phyloP scores from a whole-genome alignment of 64 coral and sea anemone genomes.

The Stichodactyla helianthus region DNA sequence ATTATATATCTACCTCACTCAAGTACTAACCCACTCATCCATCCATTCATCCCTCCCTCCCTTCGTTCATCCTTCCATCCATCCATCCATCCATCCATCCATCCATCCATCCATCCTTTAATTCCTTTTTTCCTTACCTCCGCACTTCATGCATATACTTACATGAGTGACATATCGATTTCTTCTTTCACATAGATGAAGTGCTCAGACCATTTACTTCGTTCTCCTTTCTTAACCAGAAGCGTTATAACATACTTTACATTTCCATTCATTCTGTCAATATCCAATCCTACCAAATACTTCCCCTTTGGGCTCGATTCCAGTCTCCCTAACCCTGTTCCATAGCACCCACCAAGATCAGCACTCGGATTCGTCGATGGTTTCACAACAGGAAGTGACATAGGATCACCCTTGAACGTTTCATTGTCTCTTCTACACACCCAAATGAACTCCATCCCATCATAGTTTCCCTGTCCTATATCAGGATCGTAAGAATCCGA shows the following conservation, averaged over 20 bases:
- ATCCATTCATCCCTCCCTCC: no score
- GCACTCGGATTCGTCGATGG: constrained; percentile 8
- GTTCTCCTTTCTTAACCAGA: constrained; percentile 39
- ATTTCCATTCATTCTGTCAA: constrained; percentile 78
- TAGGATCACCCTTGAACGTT: constrained; percentile 31
- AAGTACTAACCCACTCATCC: no score
- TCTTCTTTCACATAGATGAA: constrained; percentile 51
- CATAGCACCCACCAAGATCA: constrained; percentile 70
- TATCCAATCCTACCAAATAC: constrained; percentile 35
- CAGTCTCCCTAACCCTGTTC: constrained; percentile 68
- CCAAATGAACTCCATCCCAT: constrained; percentile 66
- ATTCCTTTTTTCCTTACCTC: neutral
- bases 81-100: no score
- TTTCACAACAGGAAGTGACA: constrained; percentile 35
- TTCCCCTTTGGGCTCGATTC: neutral
- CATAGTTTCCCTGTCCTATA: constrained; percentile 53
- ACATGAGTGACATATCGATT: constrained; percentile 63
- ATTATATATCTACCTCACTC: no score
- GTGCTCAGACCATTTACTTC: constrained; percentile 24
- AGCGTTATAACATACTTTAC: constrained; percentile 44
- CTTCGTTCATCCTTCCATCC: no score
- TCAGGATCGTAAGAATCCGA: constrained; percentile 66
- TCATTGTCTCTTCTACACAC: constrained; percentile 65
- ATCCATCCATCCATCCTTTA: no score
- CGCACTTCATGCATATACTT: neutral